Evolutionary conservation across 2,888 invertebrate genomes (phyloP).

Genomic region (Ophion ellenae): DNA sequence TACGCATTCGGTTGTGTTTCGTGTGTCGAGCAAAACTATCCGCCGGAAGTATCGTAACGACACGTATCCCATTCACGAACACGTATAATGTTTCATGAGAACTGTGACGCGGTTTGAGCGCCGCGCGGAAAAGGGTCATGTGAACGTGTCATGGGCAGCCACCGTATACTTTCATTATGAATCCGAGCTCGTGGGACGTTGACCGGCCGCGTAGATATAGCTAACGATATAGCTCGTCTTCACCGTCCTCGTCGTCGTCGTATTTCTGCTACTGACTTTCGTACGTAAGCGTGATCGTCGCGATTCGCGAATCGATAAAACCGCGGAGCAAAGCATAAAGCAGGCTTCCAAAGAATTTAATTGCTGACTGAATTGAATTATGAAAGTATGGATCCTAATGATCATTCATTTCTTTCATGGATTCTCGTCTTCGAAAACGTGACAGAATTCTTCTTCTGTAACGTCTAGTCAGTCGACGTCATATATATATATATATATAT

Average conservation of each 20-base stretch:
- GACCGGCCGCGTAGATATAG: slow-evolving; percentile 72
- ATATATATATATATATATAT: slow-evolving; percentile 24
- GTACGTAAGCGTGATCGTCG: slow-evolving; percentile 43
- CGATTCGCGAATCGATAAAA: slow-evolving; percentile 53
- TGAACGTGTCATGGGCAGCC: slow-evolving; percentile 82
- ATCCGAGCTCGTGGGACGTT: slow-evolving; percentile 80
- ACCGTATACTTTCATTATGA: slow-evolving; percentile 77
- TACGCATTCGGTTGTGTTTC: slow-evolving; percentile 31
- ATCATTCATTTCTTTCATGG: slow-evolving; percentile 44
- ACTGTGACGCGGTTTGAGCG: slow-evolving; percentile 78
- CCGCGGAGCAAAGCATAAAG: neutral
- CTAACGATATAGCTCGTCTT: slow-evolving; percentile 43
- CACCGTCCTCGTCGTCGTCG: slow-evolving; percentile 33
- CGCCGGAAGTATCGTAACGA: slow-evolving; percentile 83
- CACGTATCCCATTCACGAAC: slow-evolving; percentile 80
- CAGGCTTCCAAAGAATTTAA: slow-evolving; percentile 40
- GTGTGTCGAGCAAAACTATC: slow-evolving; percentile 71
- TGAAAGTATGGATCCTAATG: slow-evolving; percentile 44
- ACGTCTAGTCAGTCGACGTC: neutral
- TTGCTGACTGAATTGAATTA: slow-evolving; percentile 59
- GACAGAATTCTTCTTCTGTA: slow-evolving; percentile 22
- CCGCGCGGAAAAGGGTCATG: slow-evolving; percentile 82
- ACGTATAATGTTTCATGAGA: slow-evolving; percentile 82
- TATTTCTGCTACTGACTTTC: slow-evolving; percentile 60
- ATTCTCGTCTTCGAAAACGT: slow-evolving; percentile 36